Evolutionary conservation across 2,113 vertebrate species (phyloP).

Genomic region (Ptilonorhynchus violaceus): DNA sequence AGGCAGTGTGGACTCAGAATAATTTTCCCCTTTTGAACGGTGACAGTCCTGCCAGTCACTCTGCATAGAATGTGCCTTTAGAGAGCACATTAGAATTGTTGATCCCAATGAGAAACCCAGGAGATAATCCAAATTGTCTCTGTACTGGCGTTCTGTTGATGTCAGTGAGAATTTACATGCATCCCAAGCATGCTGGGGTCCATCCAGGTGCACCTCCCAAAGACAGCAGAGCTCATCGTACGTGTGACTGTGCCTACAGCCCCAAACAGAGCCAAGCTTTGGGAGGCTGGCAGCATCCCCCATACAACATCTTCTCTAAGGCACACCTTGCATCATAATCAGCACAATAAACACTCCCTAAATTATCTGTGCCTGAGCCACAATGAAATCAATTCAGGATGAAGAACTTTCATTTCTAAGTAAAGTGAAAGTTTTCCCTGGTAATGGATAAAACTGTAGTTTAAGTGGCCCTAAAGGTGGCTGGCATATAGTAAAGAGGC

Average conservation of each 20-base stretch:
- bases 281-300: neutral
- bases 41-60: neutral
- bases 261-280: neutral
- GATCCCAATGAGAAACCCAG: neutral
- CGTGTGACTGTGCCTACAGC: neutral
- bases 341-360: neutral
- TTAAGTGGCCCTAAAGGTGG: slow-evolving; percentile 16
- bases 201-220: neutral
- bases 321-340: neutral
- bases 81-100: neutral
- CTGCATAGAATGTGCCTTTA: neutral
- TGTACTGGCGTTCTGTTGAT: neutral
- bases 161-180: neutral
- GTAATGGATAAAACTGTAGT: neutral
- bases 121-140: neutral
- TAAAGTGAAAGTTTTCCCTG: slow-evolving; percentile 3
- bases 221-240: neutral
- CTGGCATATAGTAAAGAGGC: neutral
- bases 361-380: neutral
- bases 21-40: neutral
- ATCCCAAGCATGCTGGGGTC: neutral
- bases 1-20: neutral
- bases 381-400: neutral
- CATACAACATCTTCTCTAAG: neutral
- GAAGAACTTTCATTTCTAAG: neutral